phyloP scores from a whole-genome alignment of 2,888 invertebrate genomes.

The Amphipoea lucens region DNA sequence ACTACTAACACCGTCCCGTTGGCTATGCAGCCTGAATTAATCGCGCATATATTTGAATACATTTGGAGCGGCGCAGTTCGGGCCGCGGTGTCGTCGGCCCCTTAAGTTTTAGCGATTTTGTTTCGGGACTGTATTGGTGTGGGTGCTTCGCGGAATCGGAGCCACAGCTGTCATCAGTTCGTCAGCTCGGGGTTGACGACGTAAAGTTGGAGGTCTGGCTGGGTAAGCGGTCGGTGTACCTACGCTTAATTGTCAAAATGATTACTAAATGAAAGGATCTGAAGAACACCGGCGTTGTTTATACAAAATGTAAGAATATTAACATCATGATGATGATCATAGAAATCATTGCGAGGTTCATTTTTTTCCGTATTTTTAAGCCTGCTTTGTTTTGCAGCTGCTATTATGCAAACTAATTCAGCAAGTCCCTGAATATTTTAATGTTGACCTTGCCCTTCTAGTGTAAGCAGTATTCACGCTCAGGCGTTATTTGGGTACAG shows the following conservation, averaged over 20 bases:
- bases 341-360: background rate
- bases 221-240: slow-evolving; percentile 1
- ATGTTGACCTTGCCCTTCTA: slow-evolving; percentile 35
- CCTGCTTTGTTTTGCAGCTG: background rate
- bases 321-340: slow-evolving; percentile 4
- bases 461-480: background rate
- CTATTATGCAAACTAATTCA: background rate
- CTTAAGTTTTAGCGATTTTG: slow-evolving; percentile 89
- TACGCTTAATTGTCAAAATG: background rate
- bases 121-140: slow-evolving; percentile 69
- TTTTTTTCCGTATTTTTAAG: background rate
- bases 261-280: background rate
- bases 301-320: background rate
- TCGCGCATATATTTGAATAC: slow-evolving; percentile 91
- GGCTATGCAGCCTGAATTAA: slow-evolving; percentile 91
- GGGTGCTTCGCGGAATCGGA: slow-evolving; percentile 37
- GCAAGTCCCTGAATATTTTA: slow-evolving; percentile 28
- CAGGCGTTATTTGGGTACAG: background rate
- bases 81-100: slow-evolving; percentile 87
- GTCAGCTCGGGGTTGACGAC: slow-evolving; percentile 20
- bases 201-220: background rate
- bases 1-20: slow-evolving; percentile 90
- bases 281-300: background rate
- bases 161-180: slow-evolving; percentile 37
- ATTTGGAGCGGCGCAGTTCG: slow-evolving; percentile 85